These are phyloP conservation scores for Terebella lapidaria DNA, from an alignment of 2,888 invertebrate species.

Conservation along the genomic window DNA sequence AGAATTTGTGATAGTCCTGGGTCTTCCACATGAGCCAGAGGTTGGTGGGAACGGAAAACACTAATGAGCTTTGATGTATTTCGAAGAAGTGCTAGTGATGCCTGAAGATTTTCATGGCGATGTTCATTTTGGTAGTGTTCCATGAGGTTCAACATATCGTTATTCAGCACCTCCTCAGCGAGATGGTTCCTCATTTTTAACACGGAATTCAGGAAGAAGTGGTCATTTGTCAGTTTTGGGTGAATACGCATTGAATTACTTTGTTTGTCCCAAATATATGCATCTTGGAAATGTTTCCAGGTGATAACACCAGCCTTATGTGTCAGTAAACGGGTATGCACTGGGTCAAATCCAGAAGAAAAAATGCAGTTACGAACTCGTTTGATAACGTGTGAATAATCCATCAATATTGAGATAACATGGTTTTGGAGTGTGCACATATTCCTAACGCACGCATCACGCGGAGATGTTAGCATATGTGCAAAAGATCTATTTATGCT, in stretches of 20 bases:
- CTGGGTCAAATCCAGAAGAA: background rate
- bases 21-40: no score
- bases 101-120: no score
- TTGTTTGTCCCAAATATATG: background rate
- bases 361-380: background rate
- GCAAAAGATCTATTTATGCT: background rate
- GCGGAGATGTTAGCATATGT: background rate
- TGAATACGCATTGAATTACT: background rate
- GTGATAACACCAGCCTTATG: background rate
- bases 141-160: background rate
- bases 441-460: background rate
- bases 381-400: background rate
- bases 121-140: no score
- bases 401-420: background rate
- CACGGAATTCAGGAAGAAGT: no score
- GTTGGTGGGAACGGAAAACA: no score
- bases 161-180: background rate
- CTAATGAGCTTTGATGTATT: no score
- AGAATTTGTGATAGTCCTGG: no score
- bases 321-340: background rate
- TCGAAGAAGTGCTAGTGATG: no score
- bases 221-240: no score
- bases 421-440: background rate
- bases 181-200: constrained; percentile 2
- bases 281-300: background rate